A percentile compares a stretch with the other conserved stretches of the same genome.
phyloP scores from a whole-genome alignment of 1,140 invertebrate genomes.

The Trypoxylus dichotomus region DNA sequence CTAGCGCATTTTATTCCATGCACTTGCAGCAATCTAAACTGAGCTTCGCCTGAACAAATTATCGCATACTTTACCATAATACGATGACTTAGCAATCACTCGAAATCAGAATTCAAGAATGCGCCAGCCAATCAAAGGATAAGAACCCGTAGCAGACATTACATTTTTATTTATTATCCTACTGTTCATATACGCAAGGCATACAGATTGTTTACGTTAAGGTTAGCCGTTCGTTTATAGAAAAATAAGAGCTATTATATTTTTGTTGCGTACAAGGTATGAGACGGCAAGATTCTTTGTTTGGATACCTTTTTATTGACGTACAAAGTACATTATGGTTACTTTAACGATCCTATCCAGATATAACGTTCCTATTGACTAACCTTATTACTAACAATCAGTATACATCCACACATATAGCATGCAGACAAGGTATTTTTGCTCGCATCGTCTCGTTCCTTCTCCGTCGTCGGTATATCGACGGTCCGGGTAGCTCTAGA shows the following conservation, averaged over 20 bases:
- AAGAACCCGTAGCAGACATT: slow-evolving; percentile 7
- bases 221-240: too few relatives aligned
- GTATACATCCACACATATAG: too few relatives aligned
- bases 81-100: slow-evolving; percentile 8
- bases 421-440: not conserved
- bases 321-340: too few relatives aligned
- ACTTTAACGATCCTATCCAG: too few relatives aligned
- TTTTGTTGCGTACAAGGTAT: too few relatives aligned
- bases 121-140: not conserved
- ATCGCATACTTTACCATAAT: not conserved
- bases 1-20: too few relatives aligned
- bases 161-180: slow-evolving; percentile 13
- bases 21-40: not conserved
- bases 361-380: too few relatives aligned
- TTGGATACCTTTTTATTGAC: too few relatives aligned
- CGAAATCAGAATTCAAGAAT: slow-evolving; percentile 6
- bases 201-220: too few relatives aligned
- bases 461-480: not conserved
- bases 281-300: too few relatives aligned
- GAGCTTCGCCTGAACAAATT: not conserved
- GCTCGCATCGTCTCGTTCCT: not conserved
- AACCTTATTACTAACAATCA: too few relatives aligned
- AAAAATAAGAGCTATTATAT: too few relatives aligned
- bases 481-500: not conserved
- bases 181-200: not conserved